phyloP scores from a whole-genome alignment of 1,140 invertebrate genomes.

The Microplitis mediator region DNA sequence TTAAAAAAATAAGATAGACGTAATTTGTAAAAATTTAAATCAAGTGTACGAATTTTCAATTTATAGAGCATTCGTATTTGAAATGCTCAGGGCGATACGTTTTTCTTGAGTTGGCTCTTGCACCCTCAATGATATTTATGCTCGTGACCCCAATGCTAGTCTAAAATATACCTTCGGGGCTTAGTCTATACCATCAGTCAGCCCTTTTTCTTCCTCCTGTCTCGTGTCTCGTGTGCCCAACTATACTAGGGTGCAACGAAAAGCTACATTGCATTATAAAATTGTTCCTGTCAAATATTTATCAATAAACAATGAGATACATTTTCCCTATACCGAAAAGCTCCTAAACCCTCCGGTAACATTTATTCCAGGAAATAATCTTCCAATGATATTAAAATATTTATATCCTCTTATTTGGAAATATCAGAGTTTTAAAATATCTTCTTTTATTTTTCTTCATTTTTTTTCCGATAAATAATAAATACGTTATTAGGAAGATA shows the following conservation, averaged over 20 bases:
- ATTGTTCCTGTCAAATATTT: conserved; percentile 44
- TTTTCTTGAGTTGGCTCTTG: background rate
- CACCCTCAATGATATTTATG: conserved; percentile 12
- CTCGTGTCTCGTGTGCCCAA: too few species aligned
- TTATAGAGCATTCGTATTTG: background rate
- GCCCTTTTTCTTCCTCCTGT: background rate
- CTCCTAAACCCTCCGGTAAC: conserved; percentile 1
- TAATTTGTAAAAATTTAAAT: too few species aligned
- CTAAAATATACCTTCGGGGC: conserved; percentile 11
- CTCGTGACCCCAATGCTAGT: background rate
- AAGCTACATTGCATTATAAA: conserved; percentile 41
- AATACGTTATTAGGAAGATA: too few species aligned
- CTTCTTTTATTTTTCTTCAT: background rate
- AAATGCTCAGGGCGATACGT: background rate
- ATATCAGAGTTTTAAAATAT: background rate
- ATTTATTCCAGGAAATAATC: conserved; percentile 1
- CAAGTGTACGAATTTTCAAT: background rate
- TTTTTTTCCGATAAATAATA: too few species aligned
- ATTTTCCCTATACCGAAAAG: background rate
- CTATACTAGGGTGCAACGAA: conserved; percentile 24
- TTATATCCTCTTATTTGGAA: background rate
- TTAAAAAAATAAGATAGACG: too few species aligned
- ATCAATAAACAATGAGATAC: conserved; percentile 31
- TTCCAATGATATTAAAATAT: conserved; percentile 15
- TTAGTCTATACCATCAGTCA: background rate